Conservation (phyloP, 2,888 invertebrate genomes). For the Ormia ochracea region DNA sequence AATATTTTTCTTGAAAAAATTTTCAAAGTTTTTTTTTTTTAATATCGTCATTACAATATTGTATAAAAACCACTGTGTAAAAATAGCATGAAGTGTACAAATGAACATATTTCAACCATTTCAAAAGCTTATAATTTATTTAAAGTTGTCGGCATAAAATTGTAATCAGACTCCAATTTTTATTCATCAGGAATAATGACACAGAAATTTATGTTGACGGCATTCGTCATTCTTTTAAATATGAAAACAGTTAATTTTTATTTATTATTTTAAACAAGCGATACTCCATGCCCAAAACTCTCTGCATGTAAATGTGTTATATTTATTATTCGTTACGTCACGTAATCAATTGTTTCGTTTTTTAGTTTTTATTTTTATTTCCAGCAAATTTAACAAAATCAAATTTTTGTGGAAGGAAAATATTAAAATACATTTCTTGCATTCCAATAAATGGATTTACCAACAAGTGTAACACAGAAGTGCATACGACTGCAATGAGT, state of each 20-base stretch:
- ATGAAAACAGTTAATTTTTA: not conserved
- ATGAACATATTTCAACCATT: no score
- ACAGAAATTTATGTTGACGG: not conserved
- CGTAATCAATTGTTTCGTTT: conserved; percentile 47
- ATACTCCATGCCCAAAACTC: not conserved
- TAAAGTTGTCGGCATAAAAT: no score
- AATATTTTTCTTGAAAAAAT: no score
- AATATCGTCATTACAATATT: no score
- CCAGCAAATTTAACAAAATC: conserved; percentile 12
- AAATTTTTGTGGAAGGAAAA: not conserved
- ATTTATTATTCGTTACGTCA: conserved; percentile 32
- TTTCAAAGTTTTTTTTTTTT: no score
- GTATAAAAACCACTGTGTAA: no score
- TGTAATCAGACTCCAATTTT: not conserved
- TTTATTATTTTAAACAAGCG: not conserved
- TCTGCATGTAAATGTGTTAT: not conserved
- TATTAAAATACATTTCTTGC: conserved; percentile 1
- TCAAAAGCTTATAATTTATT: no score
- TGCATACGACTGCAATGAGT: no score
- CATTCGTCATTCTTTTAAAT: not conserved
- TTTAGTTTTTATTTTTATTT: not conserved
- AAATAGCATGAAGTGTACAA: no score
- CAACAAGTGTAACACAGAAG: no score
- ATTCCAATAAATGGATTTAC: conserved; percentile 4
- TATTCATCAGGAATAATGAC: not conserved